Conservation (phyloP, 2,113 vertebrate species). For the Phalacrocorax carbo region DNA sequence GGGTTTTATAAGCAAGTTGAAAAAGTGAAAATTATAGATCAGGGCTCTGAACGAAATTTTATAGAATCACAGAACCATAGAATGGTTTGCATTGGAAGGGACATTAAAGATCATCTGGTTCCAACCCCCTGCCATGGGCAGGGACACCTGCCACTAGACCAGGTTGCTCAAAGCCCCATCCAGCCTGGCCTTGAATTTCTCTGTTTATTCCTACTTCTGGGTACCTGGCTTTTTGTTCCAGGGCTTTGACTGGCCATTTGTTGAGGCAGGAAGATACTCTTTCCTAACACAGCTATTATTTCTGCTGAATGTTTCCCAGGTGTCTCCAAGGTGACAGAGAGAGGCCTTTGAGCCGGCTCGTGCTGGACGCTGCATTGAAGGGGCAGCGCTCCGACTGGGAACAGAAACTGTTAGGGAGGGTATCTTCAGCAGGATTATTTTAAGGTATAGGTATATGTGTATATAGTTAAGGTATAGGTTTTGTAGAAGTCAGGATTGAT, state of each 20-base stretch:
- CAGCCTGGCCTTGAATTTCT: neutral
- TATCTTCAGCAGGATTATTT: neutral
- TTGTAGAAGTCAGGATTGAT: neutral
- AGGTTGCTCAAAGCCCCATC: neutral
- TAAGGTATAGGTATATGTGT: neutral
- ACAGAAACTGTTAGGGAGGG: neutral
- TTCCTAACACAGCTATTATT: neutral
- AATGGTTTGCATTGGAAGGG: neutral
- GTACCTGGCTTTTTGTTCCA: neutral
- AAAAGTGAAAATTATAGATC: neutral
- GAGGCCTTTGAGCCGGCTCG: rapidly evolving
- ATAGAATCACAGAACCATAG: neutral
- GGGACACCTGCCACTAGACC: neutral
- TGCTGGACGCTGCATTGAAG: neutral
- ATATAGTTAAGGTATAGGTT: neutral
- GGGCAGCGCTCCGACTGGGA: neutral
- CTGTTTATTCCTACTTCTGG: neutral
- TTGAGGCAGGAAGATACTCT: neutral
- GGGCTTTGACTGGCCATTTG: neutral
- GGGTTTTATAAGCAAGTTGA: neutral
- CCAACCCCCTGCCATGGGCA: neutral
- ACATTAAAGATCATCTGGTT: neutral
- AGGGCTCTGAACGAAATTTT: neutral
- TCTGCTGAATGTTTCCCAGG: neutral
- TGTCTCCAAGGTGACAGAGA: neutral